phyloP scores from a whole-genome alignment of 2,797 vertebrate genomes.

The Percopsis omiscomaycus region DNA sequence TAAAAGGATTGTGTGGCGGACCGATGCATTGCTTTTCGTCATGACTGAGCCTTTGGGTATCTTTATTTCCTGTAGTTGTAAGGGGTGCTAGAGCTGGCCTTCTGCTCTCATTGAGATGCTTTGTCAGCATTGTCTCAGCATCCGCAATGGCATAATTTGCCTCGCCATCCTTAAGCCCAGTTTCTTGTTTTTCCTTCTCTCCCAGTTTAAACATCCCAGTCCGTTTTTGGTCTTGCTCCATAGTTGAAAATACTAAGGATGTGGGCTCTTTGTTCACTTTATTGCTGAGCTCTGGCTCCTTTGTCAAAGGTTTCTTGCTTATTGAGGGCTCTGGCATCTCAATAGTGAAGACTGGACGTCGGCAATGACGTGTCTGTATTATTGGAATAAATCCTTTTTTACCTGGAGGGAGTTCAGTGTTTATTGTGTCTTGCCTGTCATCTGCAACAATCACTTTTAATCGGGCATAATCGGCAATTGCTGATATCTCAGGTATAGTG shows the following conservation, averaged over 20 bases:
- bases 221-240: conserved; percentile 68
- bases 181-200: conserved; percentile 66
- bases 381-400: conserved; percentile 75
- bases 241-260: conserved; percentile 64
- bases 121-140: conserved; percentile 3
- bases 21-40: conserved; percentile 3
- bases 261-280: conserved; percentile 66
- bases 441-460: conserved; percentile 79
- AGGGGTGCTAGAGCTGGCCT: conserved; percentile 19
- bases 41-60: conserved; percentile 21
- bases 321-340: conserved; percentile 46
- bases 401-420: conserved; percentile 63
- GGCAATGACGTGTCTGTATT: conserved; percentile 68
- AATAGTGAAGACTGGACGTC: conserved; percentile 63
- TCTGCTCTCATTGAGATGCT: conserved; percentile 27
- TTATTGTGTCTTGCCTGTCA: conserved; percentile 44
- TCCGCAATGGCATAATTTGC: conserved; percentile 20
- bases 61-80: conserved; percentile 10
- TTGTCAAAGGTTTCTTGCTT: conserved; percentile 52
- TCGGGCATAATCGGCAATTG: conserved; percentile 79
- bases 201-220: conserved; percentile 75
- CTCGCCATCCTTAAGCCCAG: conserved; percentile 36
- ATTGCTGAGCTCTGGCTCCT: conserved; percentile 46
- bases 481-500: conserved; percentile 76
- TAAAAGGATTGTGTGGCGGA: conserved; percentile 17